phyloP scores from a whole-genome alignment of 37 sponge, comb jelly and placozoan species.

The Dysidea cf. avara region DNA sequence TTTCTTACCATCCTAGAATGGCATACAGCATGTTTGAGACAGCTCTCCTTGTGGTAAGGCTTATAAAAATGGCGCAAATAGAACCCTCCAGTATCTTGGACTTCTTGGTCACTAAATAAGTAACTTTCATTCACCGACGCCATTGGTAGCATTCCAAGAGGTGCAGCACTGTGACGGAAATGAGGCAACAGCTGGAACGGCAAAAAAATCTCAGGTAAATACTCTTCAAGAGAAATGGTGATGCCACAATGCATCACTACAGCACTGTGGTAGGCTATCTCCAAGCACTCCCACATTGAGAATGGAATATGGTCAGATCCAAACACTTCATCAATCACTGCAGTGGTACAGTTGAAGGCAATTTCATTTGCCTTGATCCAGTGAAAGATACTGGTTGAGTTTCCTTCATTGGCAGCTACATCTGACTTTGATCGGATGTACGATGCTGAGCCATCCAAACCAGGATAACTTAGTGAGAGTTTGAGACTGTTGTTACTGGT shows the following conservation, averaged over 20 bases:
- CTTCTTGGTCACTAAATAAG: neutral
- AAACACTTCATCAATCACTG: no score
- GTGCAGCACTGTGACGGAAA: conserved; percentile 7
- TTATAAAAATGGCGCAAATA: conserved; percentile 5
- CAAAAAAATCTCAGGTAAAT: conserved; percentile 60
- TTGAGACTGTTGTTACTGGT: neutral
- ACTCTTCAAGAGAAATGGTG: conserved; percentile 10
- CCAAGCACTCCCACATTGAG: conserved; percentile 64
- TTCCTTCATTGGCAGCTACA: conserved; percentile 5
- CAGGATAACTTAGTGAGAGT: neutral
- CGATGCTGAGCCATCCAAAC: neutral
- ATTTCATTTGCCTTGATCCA: conserved; percentile 3
- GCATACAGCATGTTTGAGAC: no score
- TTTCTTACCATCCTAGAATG: no score
- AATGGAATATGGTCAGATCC: conserved; percentile 22
- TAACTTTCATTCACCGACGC: conserved; percentile 14
- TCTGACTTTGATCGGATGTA: neutral
- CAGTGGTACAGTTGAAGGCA: no score
- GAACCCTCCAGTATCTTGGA: conserved; percentile 28
- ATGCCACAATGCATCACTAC: conserved; percentile 7
- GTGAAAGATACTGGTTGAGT: conserved; percentile 25
- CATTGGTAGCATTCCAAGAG: conserved; percentile 2
- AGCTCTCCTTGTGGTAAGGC: no score
- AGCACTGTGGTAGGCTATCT: conserved; percentile 41
- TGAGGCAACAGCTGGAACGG: conserved; percentile 19